Conservation (phyloP, 2,888 invertebrate genomes). For the Drosophila peninsularis region DNA sequence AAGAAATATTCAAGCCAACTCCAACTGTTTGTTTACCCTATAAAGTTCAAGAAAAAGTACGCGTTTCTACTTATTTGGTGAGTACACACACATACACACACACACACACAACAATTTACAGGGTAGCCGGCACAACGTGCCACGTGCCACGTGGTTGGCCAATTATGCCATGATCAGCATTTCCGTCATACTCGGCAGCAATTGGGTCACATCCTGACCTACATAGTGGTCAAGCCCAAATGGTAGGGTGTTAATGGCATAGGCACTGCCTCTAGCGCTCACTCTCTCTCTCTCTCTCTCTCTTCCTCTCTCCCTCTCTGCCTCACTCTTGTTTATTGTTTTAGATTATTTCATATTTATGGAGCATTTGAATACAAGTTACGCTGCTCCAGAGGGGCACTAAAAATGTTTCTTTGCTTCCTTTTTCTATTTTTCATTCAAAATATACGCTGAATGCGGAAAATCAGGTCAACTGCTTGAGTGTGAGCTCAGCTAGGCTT, state of each 20-base stretch:
- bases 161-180: slow-evolving; percentile 8
- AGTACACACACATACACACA: slow-evolving; percentile 13
- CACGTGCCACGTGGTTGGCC: slow-evolving; percentile 7
- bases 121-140: slow-evolving; percentile 15
- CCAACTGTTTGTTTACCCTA: slow-evolving; percentile 3
- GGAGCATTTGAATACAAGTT: background rate
- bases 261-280: background rate
- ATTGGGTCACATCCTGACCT: slow-evolving; percentile 13
- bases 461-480: slow-evolving; percentile 9
- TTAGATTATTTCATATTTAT: slow-evolving; percentile 9
- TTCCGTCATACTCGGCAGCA: background rate
- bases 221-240: background rate
- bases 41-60: background rate
- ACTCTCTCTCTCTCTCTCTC: background rate
- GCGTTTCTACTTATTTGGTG: slow-evolving; percentile 25
- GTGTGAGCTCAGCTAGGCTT: background rate
- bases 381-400: background rate
- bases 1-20: background rate
- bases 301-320: background rate
- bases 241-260: slow-evolving; percentile 1
- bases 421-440: background rate
- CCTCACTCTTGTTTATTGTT: background rate
- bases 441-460: background rate
- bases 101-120: slow-evolving; percentile 4
- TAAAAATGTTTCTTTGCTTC: background rate